Evolutionary conservation across 2,113 vertebrate species (phyloP), one percentile per base, ranked within the genome.

Genomic region (Bolborhynchus lineola): DNA sequence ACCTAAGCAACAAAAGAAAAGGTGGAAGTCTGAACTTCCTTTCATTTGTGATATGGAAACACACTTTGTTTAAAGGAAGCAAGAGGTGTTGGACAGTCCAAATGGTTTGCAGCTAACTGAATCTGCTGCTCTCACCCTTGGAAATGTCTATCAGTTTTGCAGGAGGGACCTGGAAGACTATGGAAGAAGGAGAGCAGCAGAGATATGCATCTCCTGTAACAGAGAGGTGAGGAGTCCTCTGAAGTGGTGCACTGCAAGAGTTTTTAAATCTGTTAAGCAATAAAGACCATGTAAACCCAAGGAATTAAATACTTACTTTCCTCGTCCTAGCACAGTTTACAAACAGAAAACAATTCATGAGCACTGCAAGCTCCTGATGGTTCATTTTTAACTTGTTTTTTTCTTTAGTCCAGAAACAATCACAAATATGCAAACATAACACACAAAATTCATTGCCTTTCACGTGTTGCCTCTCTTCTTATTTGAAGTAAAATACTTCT

Each of bases 1-100:
- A 88, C 21, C 49, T 81, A 82, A 91, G 81, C 33, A 74, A 42
- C 16, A 39, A 41, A 89, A 88, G 76, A 91, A 86, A 78, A 83
- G 81, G 67, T 18, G 84, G 75, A 97, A 95, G 53, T 44, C 44
- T 8, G 24, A 86, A 74, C 68, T 92, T 92, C 87, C 57, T 4
- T 53, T 70, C 41, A 64, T 46, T 64, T 35, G 76, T 57, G 76
- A 86, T 39, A 57, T 3, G 13, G 82, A 88, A 92, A 77, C 25
- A 16, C 18, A 7, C 29, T 44, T 86, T 71, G 83, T 37, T 65
- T 80, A 64, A 91, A 91, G 64, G 49, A 92, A 76, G 49, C 21
- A 46, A 70, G 80, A 96, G 79, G 76, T 75, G 86, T 69, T 68
- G 35, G 16, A 41, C 47, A 29, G 63, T 31, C 49, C 69, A 49